phyloP scores from a whole-genome alignment of 1,140 invertebrate genomes.

The Plectrocnemia conspersa region DNA sequence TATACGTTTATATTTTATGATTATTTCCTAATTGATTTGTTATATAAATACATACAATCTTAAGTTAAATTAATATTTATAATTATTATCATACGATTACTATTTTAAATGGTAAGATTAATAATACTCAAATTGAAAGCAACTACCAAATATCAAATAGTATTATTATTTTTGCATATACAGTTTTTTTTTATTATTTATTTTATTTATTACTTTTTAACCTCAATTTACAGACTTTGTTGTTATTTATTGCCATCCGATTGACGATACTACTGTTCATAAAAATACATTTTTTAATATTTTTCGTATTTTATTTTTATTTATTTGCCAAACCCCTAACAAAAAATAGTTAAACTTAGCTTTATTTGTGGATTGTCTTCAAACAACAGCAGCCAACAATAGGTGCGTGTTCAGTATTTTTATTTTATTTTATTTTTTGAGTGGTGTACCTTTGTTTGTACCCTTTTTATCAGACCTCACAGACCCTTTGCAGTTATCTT shows the following conservation, averaged over 20 bases:
- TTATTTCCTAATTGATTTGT: too few relatives aligned
- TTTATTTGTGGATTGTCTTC: conserved; percentile 33
- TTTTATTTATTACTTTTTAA: background rate
- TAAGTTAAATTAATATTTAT: conserved; percentile 1
- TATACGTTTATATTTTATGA: too few relatives aligned
- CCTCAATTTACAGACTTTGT: background rate
- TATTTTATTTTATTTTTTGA: conserved; percentile 31
- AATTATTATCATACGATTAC: background rate
- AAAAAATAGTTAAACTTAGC: conserved; percentile 6
- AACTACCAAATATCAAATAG: too few relatives aligned
- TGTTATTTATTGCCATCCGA: background rate
- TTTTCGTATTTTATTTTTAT: background rate
- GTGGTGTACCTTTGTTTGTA: conserved; percentile 32
- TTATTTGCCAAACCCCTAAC: background rate
- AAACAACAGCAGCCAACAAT: conserved; percentile 29
- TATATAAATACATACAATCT: too few relatives aligned
- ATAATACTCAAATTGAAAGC: too few relatives aligned
- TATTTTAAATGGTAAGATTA: background rate
- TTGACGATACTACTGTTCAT: too few relatives aligned
- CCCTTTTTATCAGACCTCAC: too few relatives aligned
- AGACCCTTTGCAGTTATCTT: too few relatives aligned
- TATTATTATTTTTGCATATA: too few relatives aligned
- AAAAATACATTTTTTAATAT: background rate
- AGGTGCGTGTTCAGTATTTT: conserved; percentile 30
- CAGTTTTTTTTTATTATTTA: background rate